A percentile compares a stretch with the other conserved stretches of the same genome.
phyloP scores from a whole-genome alignment of 2,888 invertebrate species.

The Seira sanloemensis region DNA sequence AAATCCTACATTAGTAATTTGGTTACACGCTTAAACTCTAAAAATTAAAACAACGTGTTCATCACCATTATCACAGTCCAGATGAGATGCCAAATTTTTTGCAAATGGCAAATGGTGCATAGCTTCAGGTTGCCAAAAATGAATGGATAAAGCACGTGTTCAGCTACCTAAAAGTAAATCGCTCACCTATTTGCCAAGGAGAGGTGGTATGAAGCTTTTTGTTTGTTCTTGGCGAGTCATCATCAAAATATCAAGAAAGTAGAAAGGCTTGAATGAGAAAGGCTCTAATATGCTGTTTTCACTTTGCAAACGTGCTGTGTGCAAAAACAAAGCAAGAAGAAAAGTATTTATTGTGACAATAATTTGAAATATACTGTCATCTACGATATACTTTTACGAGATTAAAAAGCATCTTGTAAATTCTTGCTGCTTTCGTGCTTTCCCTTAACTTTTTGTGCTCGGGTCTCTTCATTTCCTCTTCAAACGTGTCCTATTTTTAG shows the following conservation, averaged over 20 bases:
- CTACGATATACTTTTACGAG: not conserved
- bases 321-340: not conserved
- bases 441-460: no score
- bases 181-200: not conserved
- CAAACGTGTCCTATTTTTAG: slow-evolving; percentile 41
- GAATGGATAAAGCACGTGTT: not conserved
- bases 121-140: no score
- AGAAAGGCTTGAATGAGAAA: not conserved
- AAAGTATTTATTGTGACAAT: not conserved
- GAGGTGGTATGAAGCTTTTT: no score
- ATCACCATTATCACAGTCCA: no score
- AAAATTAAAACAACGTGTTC: no score
- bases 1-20: not conserved
- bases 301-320: no score
- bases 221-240: no score
- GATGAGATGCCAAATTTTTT: no score
- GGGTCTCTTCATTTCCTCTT: not conserved
- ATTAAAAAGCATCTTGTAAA: not conserved
- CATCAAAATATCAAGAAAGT: not conserved
- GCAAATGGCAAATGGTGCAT: no score
- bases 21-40: no score
- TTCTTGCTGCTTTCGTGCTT: not conserved
- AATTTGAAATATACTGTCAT: not conserved
- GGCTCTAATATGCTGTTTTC: no score
- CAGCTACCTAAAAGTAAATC: not conserved